phyloP scores from a whole-genome alignment of 2,113 vertebrate genomes.

The Ictidomys tridecemlineatus region DNA sequence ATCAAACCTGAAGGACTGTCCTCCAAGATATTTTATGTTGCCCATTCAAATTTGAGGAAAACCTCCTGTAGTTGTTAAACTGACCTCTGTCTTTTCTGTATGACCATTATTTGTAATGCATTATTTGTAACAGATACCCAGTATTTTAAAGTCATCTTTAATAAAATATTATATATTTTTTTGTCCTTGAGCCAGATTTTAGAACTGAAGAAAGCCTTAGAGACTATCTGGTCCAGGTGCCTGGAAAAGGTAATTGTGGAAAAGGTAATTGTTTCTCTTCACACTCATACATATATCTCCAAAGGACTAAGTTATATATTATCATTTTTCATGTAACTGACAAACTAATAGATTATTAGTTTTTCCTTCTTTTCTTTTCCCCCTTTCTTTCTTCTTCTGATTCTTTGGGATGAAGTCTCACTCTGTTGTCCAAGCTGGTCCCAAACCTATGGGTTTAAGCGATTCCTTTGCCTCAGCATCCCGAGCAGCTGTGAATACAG shows the following conservation, averaged over 20 bases:
- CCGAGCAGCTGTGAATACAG: too few species aligned
- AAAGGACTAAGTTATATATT: constrained; percentile 15
- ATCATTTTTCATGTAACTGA: constrained; percentile 23
- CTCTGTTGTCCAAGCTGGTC: background rate
- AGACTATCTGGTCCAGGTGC: background rate
- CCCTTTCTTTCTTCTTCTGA: too few species aligned
- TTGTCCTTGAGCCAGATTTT: constrained; percentile 49
- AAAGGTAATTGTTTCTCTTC: constrained; percentile 41
- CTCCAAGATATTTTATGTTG: background rate
- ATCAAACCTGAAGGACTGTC: background rate
- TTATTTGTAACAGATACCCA: constrained; percentile 7
- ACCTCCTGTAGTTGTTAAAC: background rate
- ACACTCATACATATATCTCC: background rate
- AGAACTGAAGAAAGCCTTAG: background rate
- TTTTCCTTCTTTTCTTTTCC: background rate
- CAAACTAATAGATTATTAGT: background rate
- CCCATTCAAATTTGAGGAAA: constrained; percentile 33
- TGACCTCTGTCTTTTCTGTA: constrained; percentile 6
- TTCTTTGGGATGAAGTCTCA: background rate
- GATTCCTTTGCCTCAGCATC: background rate
- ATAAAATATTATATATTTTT: background rate
- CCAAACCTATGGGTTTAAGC: background rate
- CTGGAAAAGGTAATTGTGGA: background rate
- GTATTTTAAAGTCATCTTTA: constrained; percentile 53
- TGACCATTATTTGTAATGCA: background rate